Evolutionary conservation across 2,113 vertebrate species (phyloP).

Genomic region (Leucoraja erinaceus): DNA sequence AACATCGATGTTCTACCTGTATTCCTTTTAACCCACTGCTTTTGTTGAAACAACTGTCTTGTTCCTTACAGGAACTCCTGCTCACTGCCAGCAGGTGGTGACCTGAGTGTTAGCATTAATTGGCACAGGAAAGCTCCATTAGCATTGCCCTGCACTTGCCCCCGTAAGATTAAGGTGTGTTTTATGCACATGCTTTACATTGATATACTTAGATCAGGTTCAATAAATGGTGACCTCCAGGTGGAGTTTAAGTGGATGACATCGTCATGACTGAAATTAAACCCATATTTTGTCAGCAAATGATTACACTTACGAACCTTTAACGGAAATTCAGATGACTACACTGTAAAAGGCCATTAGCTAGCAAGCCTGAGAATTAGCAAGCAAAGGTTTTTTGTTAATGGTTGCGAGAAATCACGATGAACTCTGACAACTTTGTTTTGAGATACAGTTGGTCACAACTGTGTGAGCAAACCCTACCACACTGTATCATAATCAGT

Average conservation of each 20-base stretch:
- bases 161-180: background rate
- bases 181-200: background rate
- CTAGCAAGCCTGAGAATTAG: background rate
- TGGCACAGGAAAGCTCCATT: background rate
- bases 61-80: background rate
- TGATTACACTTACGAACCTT: background rate
- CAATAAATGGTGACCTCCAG: background rate
- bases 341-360: background rate
- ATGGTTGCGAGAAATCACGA: background rate
- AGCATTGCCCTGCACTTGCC: background rate
- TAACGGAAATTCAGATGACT: background rate
- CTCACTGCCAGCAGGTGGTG: background rate
- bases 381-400: background rate
- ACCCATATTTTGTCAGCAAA: background rate
- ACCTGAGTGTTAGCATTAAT: background rate
- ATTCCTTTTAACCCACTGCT: background rate
- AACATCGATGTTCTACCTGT: too few relatives aligned
- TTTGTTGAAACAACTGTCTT: background rate
- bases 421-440: background rate
- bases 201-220: background rate
- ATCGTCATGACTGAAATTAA: background rate
- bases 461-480: background rate
- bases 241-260: background rate
- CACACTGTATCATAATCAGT: too few relatives aligned
- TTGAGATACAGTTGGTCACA: background rate